Evolutionary conservation across 2,113 vertebrate species (phyloP), one percentile per base, ranked within the genome.

Genomic region (Gallinago jamesoni): DNA sequence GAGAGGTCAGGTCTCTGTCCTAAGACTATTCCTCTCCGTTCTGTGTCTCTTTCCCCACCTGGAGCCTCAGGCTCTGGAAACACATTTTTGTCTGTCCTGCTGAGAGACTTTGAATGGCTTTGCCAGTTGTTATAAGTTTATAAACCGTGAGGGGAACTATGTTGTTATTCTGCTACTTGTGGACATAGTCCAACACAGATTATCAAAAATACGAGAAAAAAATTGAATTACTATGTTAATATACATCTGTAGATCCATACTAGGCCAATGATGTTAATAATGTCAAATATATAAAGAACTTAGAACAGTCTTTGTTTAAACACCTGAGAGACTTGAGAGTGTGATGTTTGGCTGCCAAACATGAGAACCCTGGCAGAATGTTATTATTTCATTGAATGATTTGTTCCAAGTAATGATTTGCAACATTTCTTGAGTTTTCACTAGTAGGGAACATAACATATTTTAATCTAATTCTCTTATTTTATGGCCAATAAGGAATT

Each of bases 191-290:
- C 24, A 74, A 45, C 43, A 43, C 2, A 33, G 21, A 47, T 31
- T 82, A 75, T 33, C 1, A 78, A 92, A 87, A 91, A 55, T 9
- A 64, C 0, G 5, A 35, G 31, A 11, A 73, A 39, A 25, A n/a
- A 33, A 14, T 9, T 28, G 0, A 59, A 52, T 45, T 67, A 48
- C 10, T 55, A 2, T 81, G 6, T 74, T 20, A 27, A 33, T 87
- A 17, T n/a, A 25, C 13, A 39, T 33, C 7, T 64, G 24, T 37
- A 30, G 18, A 41, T 43, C 25, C 6, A 14, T 56, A 52, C 80
- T 70, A 57, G 0, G 23, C 13, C 30, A 48, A 25, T 47, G 0
- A 69, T 52, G 1, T 57, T 57, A 53, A 60, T 1, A 45, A 19
- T n/a, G 15, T 37, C 89, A 77, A 83, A 78, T 20, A 12, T 41